These are phyloP conservation scores for Mythimna albipuncta DNA, from an alignment of 2,888 invertebrate genomes.

Conservation along the genomic window DNA sequence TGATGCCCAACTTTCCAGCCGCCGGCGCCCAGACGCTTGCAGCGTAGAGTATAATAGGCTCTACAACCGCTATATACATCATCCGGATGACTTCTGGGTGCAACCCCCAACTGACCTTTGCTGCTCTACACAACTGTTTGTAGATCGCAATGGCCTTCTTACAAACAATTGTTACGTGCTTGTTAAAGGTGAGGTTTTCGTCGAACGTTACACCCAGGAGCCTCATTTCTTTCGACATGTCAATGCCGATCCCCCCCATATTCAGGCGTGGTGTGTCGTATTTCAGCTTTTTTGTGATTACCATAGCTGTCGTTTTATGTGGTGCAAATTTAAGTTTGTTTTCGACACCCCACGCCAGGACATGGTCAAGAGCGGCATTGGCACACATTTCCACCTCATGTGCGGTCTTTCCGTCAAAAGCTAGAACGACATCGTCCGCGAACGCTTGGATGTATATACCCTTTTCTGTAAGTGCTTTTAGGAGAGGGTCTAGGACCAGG, in stretches of 20 bases:
- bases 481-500: neutral
- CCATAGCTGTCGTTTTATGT: no score
- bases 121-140: neutral
- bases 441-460: neutral
- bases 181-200: conserved; percentile 1
- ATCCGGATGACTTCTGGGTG: neutral
- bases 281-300: no score
- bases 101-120: no score
- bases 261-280: no score
- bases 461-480: neutral
- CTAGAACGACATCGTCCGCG: conserved; percentile 9
- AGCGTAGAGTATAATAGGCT: conserved; percentile 36
- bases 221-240: conserved; percentile 26
- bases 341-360: no score
- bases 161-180: neutral
- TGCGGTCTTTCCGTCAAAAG: conserved; percentile 11
- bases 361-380: no score
- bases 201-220: conserved; percentile 48
- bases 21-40: conserved; percentile 45
- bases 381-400: neutral
- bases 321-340: no score
- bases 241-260: conserved; percentile 13
- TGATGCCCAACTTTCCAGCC: neutral
- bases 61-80: conserved; percentile 6
- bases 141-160: neutral